phyloP scores from a whole-genome alignment of 2,113 vertebrate species.

The Hypocryptadius cinnamomeus region DNA sequence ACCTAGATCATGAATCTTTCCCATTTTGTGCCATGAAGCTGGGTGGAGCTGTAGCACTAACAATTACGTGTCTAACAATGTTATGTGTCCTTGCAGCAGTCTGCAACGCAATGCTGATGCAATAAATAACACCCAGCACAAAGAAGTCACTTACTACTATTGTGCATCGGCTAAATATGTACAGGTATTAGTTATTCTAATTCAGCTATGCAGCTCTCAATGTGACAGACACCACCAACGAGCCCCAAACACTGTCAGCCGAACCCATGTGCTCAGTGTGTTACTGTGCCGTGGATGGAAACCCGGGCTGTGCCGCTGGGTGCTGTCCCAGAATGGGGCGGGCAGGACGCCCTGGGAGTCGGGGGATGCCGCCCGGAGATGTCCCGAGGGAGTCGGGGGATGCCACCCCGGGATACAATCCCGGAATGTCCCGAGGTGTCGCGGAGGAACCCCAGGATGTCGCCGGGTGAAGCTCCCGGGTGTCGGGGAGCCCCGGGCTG shows the following conservation, averaged over 20 bases:
- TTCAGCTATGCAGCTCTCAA: neutral
- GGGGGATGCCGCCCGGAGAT: neutral
- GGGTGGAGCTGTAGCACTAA: neutral
- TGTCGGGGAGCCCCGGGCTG: neutral
- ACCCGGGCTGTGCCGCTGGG: neutral
- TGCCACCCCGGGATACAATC: too few relatives aligned
- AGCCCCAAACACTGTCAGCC: neutral
- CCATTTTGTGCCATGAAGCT: neutral
- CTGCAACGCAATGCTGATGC: neutral
- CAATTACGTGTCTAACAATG: neutral
- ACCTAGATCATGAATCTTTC: neutral
- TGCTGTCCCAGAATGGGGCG: neutral
- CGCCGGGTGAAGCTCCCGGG: neutral
- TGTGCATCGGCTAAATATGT: fast-evolving
- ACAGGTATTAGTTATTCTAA: neutral
- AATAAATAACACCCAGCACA: neutral
- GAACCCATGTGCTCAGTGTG: fast-evolving
- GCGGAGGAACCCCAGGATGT: neutral
- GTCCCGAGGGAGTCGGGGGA: neutral
- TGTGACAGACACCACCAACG: neutral
- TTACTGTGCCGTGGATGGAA: neutral
- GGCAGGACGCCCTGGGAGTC: constrained; percentile 24
- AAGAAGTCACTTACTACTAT: neutral
- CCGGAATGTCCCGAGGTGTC: neutral
- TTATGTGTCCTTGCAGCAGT: neutral